phyloP scores from a whole-genome alignment of 2,113 vertebrate species.

The Aramus guarauna region DNA sequence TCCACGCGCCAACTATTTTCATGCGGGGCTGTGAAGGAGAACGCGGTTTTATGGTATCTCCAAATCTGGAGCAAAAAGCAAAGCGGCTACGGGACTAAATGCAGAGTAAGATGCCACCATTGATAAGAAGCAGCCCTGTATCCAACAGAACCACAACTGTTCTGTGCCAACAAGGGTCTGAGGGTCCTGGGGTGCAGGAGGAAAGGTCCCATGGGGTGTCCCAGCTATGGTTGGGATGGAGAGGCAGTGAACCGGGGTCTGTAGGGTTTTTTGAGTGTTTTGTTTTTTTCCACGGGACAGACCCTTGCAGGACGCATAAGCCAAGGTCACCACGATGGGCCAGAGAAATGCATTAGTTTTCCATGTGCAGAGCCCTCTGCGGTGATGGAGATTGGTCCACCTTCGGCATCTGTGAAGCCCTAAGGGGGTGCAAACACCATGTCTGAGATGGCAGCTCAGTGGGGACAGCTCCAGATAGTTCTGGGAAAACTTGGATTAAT shows the following conservation, averaged over 20 bases:
- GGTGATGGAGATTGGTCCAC: neutral
- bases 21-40: neutral
- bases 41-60: neutral
- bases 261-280: neutral
- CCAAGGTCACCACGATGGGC: neutral
- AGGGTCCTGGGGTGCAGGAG: neutral
- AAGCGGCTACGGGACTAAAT: neutral
- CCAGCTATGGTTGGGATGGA: neutral
- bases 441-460: neutral
- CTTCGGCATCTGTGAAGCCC: neutral
- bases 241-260: neutral
- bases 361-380: too few relatives aligned
- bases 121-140: neutral
- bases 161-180: neutral
- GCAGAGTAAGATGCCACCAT: rapidly evolving
- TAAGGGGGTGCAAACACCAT: neutral
- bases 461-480: neutral
- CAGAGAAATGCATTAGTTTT: neutral
- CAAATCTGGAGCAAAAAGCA: neutral
- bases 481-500: neutral
- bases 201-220: neutral
- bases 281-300: neutral
- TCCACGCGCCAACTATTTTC: neutral
- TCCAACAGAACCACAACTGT: neutral
- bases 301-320: neutral